Percentiles rank a stretch among this genome's conserved stretches.
These are phyloP conservation scores for Prosapia bicincta DNA, from an alignment of 2,888 invertebrate genomes.

Conservation along the genomic window DNA sequence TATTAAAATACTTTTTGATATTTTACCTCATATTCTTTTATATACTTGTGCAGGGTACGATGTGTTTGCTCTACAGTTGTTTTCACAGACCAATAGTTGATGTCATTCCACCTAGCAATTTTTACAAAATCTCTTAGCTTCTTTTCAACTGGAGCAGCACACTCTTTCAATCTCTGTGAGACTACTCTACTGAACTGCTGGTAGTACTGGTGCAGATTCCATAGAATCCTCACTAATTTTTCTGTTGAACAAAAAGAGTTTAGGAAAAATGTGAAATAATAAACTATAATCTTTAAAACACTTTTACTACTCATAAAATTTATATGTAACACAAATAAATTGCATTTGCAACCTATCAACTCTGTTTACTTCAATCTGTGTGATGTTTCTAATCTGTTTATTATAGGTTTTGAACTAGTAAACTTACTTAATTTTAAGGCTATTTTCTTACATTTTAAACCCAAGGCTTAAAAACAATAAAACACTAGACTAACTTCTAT, in stretches of 20 bases:
- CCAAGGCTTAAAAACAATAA: too few species aligned
- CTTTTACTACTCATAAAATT: too few species aligned
- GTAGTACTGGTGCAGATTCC: conserved; percentile 84
- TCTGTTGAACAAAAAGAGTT: not conserved
- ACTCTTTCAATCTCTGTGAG: conserved; percentile 58
- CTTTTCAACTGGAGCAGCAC: conserved; percentile 82
- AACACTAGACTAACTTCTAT: too few species aligned
- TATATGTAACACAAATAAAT: too few species aligned
- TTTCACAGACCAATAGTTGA: conserved; percentile 91
- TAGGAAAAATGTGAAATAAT: not conserved
- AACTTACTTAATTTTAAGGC: too few species aligned
- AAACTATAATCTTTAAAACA: not conserved
- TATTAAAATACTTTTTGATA: too few species aligned
- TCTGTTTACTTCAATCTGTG: too few species aligned
- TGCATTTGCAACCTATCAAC: too few species aligned
- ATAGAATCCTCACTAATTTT: conserved; percentile 54
- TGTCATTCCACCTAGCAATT: conserved; percentile 92
- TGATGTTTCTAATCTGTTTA: too few species aligned
- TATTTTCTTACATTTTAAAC: too few species aligned
- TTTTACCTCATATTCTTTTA: conserved; percentile 72
- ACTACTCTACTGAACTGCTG: conserved; percentile 70
- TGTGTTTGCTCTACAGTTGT: conserved; percentile 87
- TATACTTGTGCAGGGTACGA: conserved; percentile 78
- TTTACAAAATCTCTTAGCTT: conserved; percentile 91
- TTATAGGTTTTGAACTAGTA: too few species aligned